Evolutionary conservation across 2,797 vertebrate genomes (phyloP), one percentile per base, ranked within the genome.

Genomic region (Amblyopsis hoosieri): DNA sequence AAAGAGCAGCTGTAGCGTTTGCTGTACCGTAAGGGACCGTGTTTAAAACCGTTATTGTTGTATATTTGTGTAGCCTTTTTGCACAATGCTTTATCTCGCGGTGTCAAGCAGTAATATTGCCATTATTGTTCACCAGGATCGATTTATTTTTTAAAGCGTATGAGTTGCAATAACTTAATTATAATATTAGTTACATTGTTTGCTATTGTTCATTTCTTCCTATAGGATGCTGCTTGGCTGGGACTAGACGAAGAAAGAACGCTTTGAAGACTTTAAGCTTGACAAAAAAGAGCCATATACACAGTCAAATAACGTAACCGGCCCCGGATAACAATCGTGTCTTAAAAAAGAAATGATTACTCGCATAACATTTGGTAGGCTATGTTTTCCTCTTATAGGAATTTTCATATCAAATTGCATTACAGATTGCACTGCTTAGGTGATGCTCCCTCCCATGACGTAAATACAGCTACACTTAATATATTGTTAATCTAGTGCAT

Each of bases 251-350:
- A 82, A 86, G 76, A 69, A 69, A 47, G 75, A 57, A 61, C 57
- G 9, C 62, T 61, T 45, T 60, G 76, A 84, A 69, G 76, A 80
- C 67, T 48, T 57, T 59, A 72, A 71, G 72, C 64, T 70, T 87
- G 75, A 79, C 67, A 56, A 90, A 89, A 91, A 90, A 91, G 89
- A 92, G 75, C 83, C 79, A 85, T 87, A 82, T 29, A 29, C 3
- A 29, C 88, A 82, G 80, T 55, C 74, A 62, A 49, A 6, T 72
- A 65, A 69, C 73, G 46, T 29, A 57, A 78, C 67, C 13, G 6
- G 71, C 33, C 62, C 67, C 37, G 37, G 51, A 6, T 54, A 23
- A 19, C 5, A 17, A 29, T 29, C 23, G 37, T 42, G 3, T 9
- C 37, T 42, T 42, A 8, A 2, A 9, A 9, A 9, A 42, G 2